These are phyloP conservation scores for Botia kubotai DNA, from an alignment of 2,797 vertebrate species.

Conservation along the genomic window DNA sequence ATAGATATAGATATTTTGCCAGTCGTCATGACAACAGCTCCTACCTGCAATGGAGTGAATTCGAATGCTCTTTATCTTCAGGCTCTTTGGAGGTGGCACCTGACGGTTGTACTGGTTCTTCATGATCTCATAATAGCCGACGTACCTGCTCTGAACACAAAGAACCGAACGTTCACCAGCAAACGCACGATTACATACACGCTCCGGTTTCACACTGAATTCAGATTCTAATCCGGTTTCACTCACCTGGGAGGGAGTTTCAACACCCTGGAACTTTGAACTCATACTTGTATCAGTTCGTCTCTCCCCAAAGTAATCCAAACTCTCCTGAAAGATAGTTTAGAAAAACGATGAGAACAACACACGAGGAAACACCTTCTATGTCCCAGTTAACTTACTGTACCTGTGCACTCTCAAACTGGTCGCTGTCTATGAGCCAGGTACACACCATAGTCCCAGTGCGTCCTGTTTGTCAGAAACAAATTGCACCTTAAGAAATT, in stretches of 20 bases:
- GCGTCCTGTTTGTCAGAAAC: slow-evolving; percentile 79
- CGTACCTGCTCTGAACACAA: slow-evolving; percentile 88
- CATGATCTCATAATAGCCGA: slow-evolving; percentile 92
- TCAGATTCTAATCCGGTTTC: background rate
- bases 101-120: slow-evolving; percentile 85
- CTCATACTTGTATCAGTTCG: slow-evolving; percentile 90
- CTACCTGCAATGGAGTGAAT: slow-evolving; percentile 89
- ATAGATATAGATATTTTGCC: background rate
- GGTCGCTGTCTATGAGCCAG: slow-evolving; percentile 89
- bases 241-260: slow-evolving; percentile 95
- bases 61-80: slow-evolving; percentile 85
- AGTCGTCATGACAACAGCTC: background rate
- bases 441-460: slow-evolving; percentile 93
- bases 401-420: slow-evolving; percentile 92
- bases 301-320: slow-evolving; percentile 92
- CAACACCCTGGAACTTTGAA: slow-evolving; percentile 93
- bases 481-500: background rate
- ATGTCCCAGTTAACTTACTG: background rate
- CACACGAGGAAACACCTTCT: background rate
- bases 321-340: slow-evolving; percentile 81
- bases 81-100: slow-evolving; percentile 82
- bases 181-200: background rate
- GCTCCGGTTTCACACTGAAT: background rate
- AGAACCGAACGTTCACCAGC: background rate
- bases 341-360: background rate